A percentile compares a stretch with the other conserved stretches of the same genome.
Evolutionary conservation across 2,888 invertebrate species (phyloP).

Genomic region (Synanthedon myopaeformis): DNA sequence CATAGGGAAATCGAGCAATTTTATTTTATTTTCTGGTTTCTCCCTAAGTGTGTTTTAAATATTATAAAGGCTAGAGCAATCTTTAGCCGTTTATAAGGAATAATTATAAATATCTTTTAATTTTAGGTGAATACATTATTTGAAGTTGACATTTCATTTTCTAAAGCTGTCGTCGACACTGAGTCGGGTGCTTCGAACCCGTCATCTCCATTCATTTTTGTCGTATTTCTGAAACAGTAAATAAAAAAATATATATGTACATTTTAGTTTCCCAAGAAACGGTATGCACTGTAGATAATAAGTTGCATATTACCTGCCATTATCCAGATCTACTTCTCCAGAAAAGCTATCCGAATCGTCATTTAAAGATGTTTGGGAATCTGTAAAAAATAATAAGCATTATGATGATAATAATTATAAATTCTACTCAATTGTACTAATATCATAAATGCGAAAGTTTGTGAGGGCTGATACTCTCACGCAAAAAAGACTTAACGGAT

Average conservation of each 20-base stretch:
- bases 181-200: constrained; percentile 26
- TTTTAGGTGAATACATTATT: too few relatives aligned
- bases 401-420: too few relatives aligned
- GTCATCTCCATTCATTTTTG: constrained; percentile 31
- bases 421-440: neutral
- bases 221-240: constrained; percentile 31
- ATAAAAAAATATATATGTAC: neutral
- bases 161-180: constrained; percentile 33
- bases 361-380: constrained; percentile 66
- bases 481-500: too few relatives aligned
- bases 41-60: too few relatives aligned
- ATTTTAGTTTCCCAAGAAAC: too few relatives aligned
- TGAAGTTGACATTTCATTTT: constrained; percentile 21
- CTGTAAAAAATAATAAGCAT: constrained; percentile 28
- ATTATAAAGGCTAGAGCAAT: too few relatives aligned
- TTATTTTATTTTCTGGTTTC: too few relatives aligned
- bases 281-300: neutral
- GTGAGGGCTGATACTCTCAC: too few relatives aligned
- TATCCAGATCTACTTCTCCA: constrained; percentile 43
- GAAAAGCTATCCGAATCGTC: constrained; percentile 64
- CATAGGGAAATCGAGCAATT: too few relatives aligned
- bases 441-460: neutral
- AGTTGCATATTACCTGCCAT: constrained; percentile 8
- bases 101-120: too few relatives aligned
- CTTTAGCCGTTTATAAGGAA: too few relatives aligned